Percentiles rank a stretch among this genome's conserved stretches.
phyloP scores from a whole-genome alignment of 1,140 invertebrate species.

The Heterodera carotae region DNA sequence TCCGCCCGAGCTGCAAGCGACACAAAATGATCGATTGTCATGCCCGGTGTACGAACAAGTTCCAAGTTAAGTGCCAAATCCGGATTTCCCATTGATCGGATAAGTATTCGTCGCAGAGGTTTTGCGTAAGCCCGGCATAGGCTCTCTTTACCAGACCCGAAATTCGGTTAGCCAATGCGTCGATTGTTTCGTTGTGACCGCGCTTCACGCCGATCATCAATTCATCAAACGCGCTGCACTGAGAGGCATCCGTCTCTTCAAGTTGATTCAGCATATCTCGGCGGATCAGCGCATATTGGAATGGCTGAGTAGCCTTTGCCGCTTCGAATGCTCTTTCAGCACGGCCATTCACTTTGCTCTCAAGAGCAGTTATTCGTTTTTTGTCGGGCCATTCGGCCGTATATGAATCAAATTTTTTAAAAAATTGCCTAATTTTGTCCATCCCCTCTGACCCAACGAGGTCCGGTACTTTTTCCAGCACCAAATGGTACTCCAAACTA shows the following conservation, averaged over 20 bases:
- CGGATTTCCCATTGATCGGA: background rate
- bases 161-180: slow-evolving; percentile 1
- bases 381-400: slow-evolving; percentile 3
- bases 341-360: background rate
- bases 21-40: background rate
- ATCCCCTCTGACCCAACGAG: too few relatives aligned
- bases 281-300: background rate
- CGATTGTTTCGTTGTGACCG: slow-evolving; percentile 1
- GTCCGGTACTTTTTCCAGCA: background rate
- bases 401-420: slow-evolving; percentile 4
- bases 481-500: background rate
- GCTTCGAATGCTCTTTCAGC: slow-evolving; percentile 3
- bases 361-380: background rate
- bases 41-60: background rate
- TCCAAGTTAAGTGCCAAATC: too few relatives aligned
- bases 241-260: background rate
- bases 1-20: slow-evolving; percentile 16
- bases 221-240: slow-evolving; percentile 6
- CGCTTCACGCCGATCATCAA: background rate
- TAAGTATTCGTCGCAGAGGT: background rate
- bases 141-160: background rate
- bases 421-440: too few relatives aligned
- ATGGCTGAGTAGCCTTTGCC: background rate
- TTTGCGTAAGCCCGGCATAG: background rate
- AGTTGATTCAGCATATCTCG: background rate